Base-by-base conservation (phyloP, 2,113 vertebrate species). In the Tichodroma muraria region DNA sequence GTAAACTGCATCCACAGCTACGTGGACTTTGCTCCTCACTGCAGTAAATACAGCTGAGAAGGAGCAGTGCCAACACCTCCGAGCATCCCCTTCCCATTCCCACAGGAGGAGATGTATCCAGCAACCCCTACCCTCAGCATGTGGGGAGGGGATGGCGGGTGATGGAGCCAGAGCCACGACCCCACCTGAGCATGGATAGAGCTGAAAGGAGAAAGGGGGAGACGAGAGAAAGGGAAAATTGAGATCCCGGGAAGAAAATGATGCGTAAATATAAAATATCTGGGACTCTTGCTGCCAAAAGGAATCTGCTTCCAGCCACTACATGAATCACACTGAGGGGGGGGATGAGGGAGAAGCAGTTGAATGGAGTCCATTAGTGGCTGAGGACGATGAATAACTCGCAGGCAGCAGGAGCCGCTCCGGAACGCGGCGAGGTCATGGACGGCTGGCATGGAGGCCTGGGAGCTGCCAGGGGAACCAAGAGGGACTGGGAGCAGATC, bases 1-100 rank as follows among this genome's bases (percentile, higher is more conserved):
- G 93, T 96, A 97, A 96, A 92, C 89, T 56, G 71, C 83, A 80
- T 78, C 73, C 63, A 75, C 28, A 82, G 86, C 76, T 35, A 85
- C 0, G 15, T 37, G 76, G 52, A 40, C 95, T 49, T 72, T 63
- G 66, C 84, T 83, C 68, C 64, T 49, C 0, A 1, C 37, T 0
- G 30, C 72, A 44, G 89, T 84, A 71, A 85, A 89, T 68, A 89
- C 63, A 78, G 23, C 27, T 3, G 3, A 86, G 30, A 42, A 80
- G 68, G 7, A 64, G 50, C 19, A 44, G 42, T 6, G 76, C 80
- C 81, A 63, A 11, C 54, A 54, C 5, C 80, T 31, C 72, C 0
- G 0, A 88, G 79, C 28, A 10, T 68, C 77, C 28, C 59, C 11
- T 37, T 16, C 61, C 79, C 10, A 8, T 8, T 31, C 88, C 83